Conservation (phyloP, 2,888 invertebrate species). For the Clanis bilineata region DNA sequence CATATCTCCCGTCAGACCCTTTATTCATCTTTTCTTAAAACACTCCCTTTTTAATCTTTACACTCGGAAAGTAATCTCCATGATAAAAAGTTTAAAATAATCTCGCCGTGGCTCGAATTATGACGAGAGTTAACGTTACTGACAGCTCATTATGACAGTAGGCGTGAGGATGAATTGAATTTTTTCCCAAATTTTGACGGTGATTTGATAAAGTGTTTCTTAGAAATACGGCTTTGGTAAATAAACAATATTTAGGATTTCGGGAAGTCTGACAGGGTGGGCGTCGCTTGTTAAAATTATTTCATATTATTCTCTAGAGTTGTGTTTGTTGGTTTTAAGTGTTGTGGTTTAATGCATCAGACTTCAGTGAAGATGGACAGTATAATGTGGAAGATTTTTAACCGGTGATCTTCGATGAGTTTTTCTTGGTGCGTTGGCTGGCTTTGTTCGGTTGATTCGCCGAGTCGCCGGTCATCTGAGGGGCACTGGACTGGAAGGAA, state of each 20-base stretch:
- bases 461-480: no score
- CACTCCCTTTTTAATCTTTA: background rate
- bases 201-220: conserved; percentile 5
- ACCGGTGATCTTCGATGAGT: no score
- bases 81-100: conserved; percentile 12
- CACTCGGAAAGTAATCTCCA: conserved; percentile 1
- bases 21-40: background rate
- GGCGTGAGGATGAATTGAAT: conserved; percentile 7
- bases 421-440: no score
- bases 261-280: no score
- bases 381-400: no score
- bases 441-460: no score
- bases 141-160: background rate
- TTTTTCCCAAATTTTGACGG: conserved; percentile 7
- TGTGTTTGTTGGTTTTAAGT: no score
- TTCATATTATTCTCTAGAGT: no score
- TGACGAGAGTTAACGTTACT: background rate
- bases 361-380: no score
- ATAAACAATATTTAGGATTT: background rate
- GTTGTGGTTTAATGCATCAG: no score
- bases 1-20: background rate
- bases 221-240: background rate
- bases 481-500: no score
- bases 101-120: background rate
- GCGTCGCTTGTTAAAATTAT: no score